Base-by-base conservation (phyloP, 92 coral and sea anemone genomes). In the Metridium senile region DNA sequence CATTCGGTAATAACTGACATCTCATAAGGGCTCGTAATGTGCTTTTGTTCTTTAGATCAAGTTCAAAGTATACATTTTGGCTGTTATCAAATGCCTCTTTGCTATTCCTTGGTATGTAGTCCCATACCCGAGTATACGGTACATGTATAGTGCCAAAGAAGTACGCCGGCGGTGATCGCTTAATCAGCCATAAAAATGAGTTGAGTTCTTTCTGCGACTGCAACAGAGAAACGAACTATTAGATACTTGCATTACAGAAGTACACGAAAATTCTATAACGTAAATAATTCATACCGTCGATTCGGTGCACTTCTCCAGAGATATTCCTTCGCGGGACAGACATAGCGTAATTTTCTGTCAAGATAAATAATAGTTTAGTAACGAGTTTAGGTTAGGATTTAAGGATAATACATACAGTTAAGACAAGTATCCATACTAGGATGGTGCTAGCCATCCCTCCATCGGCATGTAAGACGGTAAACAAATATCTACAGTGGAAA, bases 51-150 rank as follows among this genome's bases (percentile, higher is more conserved):
- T 91, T 95, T 54, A 95, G 86, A 66, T 95, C 99, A 23, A 95
- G 92, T 75, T 95, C 99, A 77, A 95, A 95, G 66, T 89, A 95
- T 31, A 95, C 93, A 84, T 95, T 85, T 66, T 93, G 90, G 71
- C 91, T 89, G 2, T 77, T 71, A 21, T 75, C 68, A 79, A 95
- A 95, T 18, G 99, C 99, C 62, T 81, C 85, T 63, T 95, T 93
- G 88, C 99, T 95, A 85, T 95, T 95, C 32, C 82, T 26, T 0
- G 99, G 99, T 58, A 95, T 95, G 66, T 82, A 93, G 81, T 95
- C 99, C 99, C 99, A 95, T 29, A 95, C 99, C 66, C 97, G 81
- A 2, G 99, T 95, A 63, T 95, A 95, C 0, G 99, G 99, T 16
- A 95, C 99, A 66, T 95, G 99, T 18, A 95, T 95, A 0, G 99